Percentiles rank a stretch among this genome's conserved stretches.
These are phyloP conservation scores for Apaloderma vittatum DNA, from an alignment of 2,113 vertebrate genomes.

Conservation along the genomic window DNA sequence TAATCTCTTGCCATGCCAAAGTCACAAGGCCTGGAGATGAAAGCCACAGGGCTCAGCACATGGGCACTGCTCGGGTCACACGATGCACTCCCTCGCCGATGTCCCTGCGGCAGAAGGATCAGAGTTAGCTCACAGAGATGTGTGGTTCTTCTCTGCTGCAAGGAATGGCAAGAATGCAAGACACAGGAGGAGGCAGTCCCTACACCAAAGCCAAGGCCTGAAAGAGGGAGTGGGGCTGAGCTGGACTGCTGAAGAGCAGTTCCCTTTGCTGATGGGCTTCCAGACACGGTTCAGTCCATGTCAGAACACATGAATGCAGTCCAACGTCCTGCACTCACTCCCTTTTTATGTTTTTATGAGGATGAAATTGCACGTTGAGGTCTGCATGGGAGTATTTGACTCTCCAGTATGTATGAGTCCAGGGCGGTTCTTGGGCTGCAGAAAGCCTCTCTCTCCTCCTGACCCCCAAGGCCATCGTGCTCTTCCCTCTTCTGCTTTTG, in stretches of 20 bases:
- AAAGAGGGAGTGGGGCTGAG: neutral
- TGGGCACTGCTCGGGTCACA: neutral
- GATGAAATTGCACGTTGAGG: neutral
- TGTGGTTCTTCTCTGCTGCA: neutral
- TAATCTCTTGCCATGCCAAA: neutral
- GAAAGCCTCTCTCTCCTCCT: neutral
- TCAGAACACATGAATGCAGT: neutral
- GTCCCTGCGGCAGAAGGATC: neutral
- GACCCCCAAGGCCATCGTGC: neutral
- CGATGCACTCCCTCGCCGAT: accelerated
- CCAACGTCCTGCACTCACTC: accelerated
- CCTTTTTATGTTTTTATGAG: neutral
- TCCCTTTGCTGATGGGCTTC: accelerated
- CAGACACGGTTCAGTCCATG: neutral
- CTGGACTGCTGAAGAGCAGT: accelerated
- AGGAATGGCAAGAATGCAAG: neutral
- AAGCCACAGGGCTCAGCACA: neutral
- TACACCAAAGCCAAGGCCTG: neutral
- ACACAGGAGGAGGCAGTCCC: neutral
- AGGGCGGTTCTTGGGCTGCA: neutral
- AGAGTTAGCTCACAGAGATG: neutral
- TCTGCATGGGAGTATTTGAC: neutral
- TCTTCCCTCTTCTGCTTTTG: neutral
- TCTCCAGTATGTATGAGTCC: accelerated
- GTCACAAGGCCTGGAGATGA: neutral